These are phyloP conservation scores for Musca domestica DNA, from an alignment of 1,140 invertebrate species.

Conservation along the genomic window DNA sequence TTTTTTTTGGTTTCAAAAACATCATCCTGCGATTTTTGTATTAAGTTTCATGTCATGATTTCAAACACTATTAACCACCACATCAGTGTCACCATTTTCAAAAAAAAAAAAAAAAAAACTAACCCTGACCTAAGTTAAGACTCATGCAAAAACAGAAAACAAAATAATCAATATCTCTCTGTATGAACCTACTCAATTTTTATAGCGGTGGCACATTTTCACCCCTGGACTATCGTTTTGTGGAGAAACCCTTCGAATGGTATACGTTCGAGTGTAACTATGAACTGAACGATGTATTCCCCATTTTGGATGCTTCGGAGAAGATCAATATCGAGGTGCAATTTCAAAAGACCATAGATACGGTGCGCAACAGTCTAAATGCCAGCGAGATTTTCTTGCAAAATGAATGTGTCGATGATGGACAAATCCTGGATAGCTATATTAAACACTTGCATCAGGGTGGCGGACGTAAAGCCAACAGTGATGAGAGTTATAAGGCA, in stretches of 20 bases:
- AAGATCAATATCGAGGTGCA: constrained; percentile 50
- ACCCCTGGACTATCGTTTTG: constrained; percentile 43
- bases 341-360: constrained; percentile 42
- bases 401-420: constrained; percentile 43
- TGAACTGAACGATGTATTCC: constrained; percentile 47
- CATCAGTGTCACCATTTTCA: not conserved
- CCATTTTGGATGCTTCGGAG: constrained; percentile 35
- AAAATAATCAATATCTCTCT: not conserved
- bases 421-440: constrained; percentile 40
- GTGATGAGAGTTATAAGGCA: constrained; percentile 33
- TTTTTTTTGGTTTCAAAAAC: too few species aligned
- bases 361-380: constrained; percentile 38
- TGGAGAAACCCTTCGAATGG: constrained; percentile 49
- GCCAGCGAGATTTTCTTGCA: constrained; percentile 49
- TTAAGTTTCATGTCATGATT: too few species aligned
- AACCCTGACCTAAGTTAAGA: not conserved
- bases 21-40: too few species aligned
- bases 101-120: constrained; percentile 5
- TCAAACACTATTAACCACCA: too few species aligned
- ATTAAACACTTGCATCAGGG: constrained; percentile 29
- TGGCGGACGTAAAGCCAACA: not conserved
- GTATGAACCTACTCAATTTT: not conserved
- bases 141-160: too few species aligned
- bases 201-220: constrained; percentile 42
- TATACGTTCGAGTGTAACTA: constrained; percentile 45